Conservation (phyloP, 2,888 invertebrate genomes). For the Caradrina clavipalpis region DNA sequence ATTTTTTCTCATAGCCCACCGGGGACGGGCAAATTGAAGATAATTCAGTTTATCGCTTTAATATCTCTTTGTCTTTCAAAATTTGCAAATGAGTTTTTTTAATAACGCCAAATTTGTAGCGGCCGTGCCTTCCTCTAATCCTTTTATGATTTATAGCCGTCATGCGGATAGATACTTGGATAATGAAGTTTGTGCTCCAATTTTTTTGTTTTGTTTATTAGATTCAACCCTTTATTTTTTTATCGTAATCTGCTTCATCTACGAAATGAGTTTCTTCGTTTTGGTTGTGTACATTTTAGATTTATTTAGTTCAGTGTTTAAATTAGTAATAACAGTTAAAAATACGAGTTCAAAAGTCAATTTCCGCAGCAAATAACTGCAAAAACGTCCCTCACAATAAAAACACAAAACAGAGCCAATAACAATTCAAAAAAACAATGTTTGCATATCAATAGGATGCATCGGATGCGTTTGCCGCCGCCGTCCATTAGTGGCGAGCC, state of each 20-base stretch:
- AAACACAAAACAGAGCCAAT: conserved; percentile 55
- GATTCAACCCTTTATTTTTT: conserved; percentile 69
- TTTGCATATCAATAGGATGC: conserved; percentile 81
- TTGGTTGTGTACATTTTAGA: conserved; percentile 1
- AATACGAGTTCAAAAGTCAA: conserved; percentile 31
- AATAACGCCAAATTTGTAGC: conserved; percentile 89
- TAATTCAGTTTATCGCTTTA: conserved; percentile 89
- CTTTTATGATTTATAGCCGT: conserved; percentile 86
- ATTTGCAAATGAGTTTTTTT: conserved; percentile 91
- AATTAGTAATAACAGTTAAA: conserved; percentile 16
- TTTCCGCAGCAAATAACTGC: conserved; percentile 22
- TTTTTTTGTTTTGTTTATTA: conserved; percentile 74
- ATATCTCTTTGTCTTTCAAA: conserved; percentile 89
- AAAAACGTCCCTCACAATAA: conserved; percentile 46
- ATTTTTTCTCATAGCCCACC: conserved; percentile 76
- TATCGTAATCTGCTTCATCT: conserved; percentile 44
- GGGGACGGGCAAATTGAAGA: conserved; percentile 80
- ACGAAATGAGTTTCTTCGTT: conserved; percentile 23
- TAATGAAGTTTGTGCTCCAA: conserved; percentile 76
- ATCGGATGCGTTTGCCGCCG: conserved; percentile 71
- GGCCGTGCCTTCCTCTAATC: conserved; percentile 77
- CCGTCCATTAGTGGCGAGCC: conserved; percentile 79
- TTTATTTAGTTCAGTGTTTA: conserved; percentile 11
- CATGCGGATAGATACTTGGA: conserved; percentile 73
- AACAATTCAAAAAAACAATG: conserved; percentile 70